These are phyloP conservation scores for Seira musarum DNA, from an alignment of 2,888 invertebrate species.

Conservation along the genomic window DNA sequence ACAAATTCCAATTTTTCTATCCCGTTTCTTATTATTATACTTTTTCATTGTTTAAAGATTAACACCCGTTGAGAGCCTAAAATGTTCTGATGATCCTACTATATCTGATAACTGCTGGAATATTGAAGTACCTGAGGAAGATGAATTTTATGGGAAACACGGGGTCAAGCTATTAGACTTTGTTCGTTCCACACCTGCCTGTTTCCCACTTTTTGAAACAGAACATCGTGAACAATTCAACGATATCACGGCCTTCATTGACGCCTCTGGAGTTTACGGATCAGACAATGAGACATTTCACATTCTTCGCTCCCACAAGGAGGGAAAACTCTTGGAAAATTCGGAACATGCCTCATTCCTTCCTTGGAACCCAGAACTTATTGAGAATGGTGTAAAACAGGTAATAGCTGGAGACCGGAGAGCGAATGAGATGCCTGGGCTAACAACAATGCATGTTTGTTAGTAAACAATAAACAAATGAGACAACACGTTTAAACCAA, in stretches of 20 bases:
- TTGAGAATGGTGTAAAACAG: neutral
- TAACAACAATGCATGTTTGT: constrained; percentile 64
- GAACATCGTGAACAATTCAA: constrained; percentile 65
- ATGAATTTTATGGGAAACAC: constrained; percentile 56
- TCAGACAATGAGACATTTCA: neutral
- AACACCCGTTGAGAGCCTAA: constrained; percentile 17
- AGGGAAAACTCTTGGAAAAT: constrained; percentile 32
- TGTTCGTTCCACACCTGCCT: constrained; percentile 22
- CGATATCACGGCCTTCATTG: constrained; percentile 65
- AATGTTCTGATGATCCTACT: constrained; percentile 50
- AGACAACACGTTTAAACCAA: too few relatives aligned
- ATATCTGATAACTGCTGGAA: constrained; percentile 60
- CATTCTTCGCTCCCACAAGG: too few relatives aligned
- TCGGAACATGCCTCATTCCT: constrained; percentile 23
- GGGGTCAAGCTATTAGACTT: constrained; percentile 57
- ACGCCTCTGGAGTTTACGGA: constrained; percentile 57
- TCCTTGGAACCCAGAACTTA: constrained; percentile 39
- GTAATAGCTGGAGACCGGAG: constrained; percentile 65
- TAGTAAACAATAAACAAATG: too few relatives aligned
- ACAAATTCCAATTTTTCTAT: too few relatives aligned
- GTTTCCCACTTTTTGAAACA: constrained; percentile 6
- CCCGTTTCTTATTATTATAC: too few relatives aligned
- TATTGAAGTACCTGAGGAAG: constrained; percentile 51
- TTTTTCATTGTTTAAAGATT: constrained; percentile 17
- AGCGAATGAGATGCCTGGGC: constrained; percentile 65